Base-by-base conservation (phyloP, 2,797 vertebrate genomes). In the Geotrypetes seraphini region DNA sequence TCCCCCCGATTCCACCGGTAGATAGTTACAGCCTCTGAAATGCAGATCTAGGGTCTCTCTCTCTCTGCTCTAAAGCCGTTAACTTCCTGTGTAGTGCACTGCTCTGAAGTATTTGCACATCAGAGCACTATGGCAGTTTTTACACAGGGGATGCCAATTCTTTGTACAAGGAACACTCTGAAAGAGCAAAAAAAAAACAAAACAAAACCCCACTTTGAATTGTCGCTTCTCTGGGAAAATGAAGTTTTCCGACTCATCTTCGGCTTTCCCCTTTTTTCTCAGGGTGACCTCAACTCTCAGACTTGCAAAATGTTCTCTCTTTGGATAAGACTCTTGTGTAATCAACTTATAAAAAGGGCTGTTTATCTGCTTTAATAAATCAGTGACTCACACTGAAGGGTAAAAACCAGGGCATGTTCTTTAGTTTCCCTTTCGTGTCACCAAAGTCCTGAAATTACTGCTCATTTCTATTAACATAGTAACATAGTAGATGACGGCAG, bases 281-380 rank as follows among this genome's bases (percentile, higher is more conserved):
- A 71, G 69, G 64, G 69, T 80, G 70, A 79, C 69, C 71, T 82
- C 75, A 70, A 33, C 58, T 63, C 71, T 73, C 66, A 66, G 53
- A 25, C 57, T 40, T 63, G 30, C 56, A 44, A 68, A 64, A 53
- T 54, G 52, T 62, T 57, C 46, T 38, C 46, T 38, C 55, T 63
- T 54, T 23, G 45, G 49, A 46, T 45, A 58, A 57, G 62, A 25
- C 53, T 55, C 33, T 46, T 1, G 7, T 14, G 52, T 19, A 59
- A 54, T 34, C 60, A 54, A 46, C 61, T 57, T 48, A n/a, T 33
- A 41, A 64, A 47, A 51, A 66, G 49, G 23, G 69, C 56, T 59
- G 52, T n/a, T n/a, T 60, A 60, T 60, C 51, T 60, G 49, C 56
- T 57, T 33, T 46, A 47, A 44, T 54, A 42, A 56, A 57, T 58